Base-by-base conservation (phyloP, 2,113 vertebrate genomes). In the Rhabdornis inornatus region DNA sequence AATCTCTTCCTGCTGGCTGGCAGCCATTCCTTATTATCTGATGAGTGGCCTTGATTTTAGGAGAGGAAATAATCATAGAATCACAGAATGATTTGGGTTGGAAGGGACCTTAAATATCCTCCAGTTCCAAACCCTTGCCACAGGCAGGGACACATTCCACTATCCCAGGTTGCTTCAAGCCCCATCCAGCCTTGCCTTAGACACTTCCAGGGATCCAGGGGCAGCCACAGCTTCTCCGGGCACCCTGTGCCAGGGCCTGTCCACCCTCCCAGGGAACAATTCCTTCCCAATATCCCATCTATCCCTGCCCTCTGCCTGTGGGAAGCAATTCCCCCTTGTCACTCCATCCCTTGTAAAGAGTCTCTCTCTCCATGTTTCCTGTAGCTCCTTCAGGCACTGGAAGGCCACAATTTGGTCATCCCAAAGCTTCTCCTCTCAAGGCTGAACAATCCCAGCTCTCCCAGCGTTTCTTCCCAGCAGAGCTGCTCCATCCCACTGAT, bases 331-430 rank as follows among this genome's bases (percentile, higher is more conserved):
- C 23, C 30, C 30, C 9, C 7, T 11, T 22, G 23, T 21, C 14
- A 1, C 42, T 57, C 44, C 53, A 49, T 1, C 44, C 15, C 30
- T 40, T 69, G 14, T 1, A 33, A 10, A 65, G 2, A 37, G 1
- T 33, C 27, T 50, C 22, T 50, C 22, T 39, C n/a, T 11, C 6
- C n/a, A 27, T n/a, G 5, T 39, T 39, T 33, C 27, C 2, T 25
- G 10, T 23, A 24, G 35, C 23, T 25, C 30, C 24, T n/a, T 40
- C 44, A 59, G 44, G 30, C 4, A 0, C 7, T 69, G 24, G 0
- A n/a, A 69, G 30, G 35, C 23, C 42, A 27, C 53, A 57, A 0
- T 17, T 0, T 1, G 35, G 7, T 69, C 35, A 49, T 30, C 28
- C 10, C 13, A 13, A 1, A 60, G 44, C 65, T 69, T 69, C 53